Conservation (phyloP, 53 echinoderm and acorn worm species). For the Paracentrotus lividus region DNA sequence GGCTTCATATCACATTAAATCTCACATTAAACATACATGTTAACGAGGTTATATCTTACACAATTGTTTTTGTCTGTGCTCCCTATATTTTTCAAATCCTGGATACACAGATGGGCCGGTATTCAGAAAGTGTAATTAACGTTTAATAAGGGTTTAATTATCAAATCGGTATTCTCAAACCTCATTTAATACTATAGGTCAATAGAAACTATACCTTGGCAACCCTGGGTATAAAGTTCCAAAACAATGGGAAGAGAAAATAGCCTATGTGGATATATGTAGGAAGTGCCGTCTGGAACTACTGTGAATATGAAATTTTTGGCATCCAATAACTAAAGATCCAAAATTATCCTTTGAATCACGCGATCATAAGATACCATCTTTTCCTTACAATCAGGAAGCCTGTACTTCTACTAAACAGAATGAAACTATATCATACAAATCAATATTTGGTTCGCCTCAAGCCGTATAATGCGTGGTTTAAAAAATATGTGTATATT, state of each 20-base stretch:
- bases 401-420: not conserved
- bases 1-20: too few relatives aligned
- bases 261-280: not conserved
- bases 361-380: not conserved
- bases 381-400: slow-evolving; percentile 18
- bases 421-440: not conserved
- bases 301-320: not conserved
- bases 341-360: not conserved
- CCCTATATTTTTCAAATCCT: too few relatives aligned
- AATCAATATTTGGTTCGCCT: not conserved
- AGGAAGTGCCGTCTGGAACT: not conserved
- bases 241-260: not conserved
- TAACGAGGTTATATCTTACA: too few relatives aligned
- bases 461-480: not conserved
- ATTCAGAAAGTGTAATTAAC: too few relatives aligned
- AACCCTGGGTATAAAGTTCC: too few relatives aligned
- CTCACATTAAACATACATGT: too few relatives aligned
- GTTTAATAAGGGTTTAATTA: too few relatives aligned
- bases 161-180: too few relatives aligned
- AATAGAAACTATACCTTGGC: too few relatives aligned
- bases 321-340: not conserved
- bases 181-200: not conserved
- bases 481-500: not conserved
- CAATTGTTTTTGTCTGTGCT: too few relatives aligned
- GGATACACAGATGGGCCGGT: too few relatives aligned